Percentiles rank a stretch among this genome's conserved stretches.
Conservation (phyloP, 2,113 vertebrate genomes). For the Anarrhichthys ocellatus region DNA sequence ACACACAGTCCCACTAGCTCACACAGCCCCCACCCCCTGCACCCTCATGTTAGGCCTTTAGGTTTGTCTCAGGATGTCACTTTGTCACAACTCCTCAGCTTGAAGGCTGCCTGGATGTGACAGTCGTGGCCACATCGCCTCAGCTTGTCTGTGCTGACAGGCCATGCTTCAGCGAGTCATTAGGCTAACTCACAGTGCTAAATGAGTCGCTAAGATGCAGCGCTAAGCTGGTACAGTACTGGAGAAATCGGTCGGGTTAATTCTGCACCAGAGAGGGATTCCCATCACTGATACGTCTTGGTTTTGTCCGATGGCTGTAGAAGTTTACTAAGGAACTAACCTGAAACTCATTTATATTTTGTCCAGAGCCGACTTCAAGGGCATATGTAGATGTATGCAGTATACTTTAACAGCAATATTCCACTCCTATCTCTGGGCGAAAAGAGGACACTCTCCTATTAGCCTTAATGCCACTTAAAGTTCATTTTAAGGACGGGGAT, state of each 20-base stretch:
- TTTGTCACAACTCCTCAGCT: constrained; percentile 76
- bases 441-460: constrained; percentile 36
- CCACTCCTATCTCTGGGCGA: not conserved
- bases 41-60: constrained; percentile 70
- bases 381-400: constrained; percentile 34
- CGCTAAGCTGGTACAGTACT: constrained; percentile 71
- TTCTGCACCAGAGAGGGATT: constrained; percentile 51
- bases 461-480: constrained; percentile 25
- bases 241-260: constrained; percentile 60
- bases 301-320: constrained; percentile 67
- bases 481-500: constrained; percentile 21
- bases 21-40: constrained; percentile 31
- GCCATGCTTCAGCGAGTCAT: constrained; percentile 72
- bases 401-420: constrained; percentile 24
- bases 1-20: constrained; percentile 42
- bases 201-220: constrained; percentile 73
- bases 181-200: constrained; percentile 71
- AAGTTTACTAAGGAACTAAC: constrained; percentile 55
- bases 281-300: constrained; percentile 63
- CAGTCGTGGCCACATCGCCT: constrained; percentile 70
- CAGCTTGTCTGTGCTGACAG: constrained; percentile 71
- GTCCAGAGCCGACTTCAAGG: constrained; percentile 7
- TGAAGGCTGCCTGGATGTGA: constrained; percentile 76
- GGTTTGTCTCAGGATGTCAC: constrained; percentile 75
- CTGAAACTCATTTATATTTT: constrained; percentile 36